Conservation (phyloP, 2,888 invertebrate species). For the Tridacna crocea region DNA sequence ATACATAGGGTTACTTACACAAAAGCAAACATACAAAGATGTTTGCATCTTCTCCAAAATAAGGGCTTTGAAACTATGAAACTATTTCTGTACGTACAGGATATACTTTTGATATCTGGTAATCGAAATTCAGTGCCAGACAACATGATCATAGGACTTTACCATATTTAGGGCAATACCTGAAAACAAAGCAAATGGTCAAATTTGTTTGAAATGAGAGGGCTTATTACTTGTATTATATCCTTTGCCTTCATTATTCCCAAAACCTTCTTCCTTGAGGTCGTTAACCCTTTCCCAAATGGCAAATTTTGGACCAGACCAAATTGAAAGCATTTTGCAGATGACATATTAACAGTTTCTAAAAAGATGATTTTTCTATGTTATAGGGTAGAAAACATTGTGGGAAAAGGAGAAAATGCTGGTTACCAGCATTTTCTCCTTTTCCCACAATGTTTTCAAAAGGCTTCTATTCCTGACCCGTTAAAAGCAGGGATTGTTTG, state of each 20-base stretch:
- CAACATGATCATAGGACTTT: neutral
- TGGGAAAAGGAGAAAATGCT: neutral
- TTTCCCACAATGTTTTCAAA: too few species aligned
- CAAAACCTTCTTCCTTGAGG: too few species aligned
- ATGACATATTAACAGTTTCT: too few species aligned
- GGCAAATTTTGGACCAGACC: too few species aligned
- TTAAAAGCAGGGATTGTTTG: too few species aligned
- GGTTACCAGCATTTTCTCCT: neutral
- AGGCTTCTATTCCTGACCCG: too few species aligned
- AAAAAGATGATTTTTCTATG: too few species aligned
- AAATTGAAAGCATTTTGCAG: too few species aligned
- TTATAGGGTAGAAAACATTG: conserved; percentile 2
- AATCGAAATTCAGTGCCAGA: neutral
- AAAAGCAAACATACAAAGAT: neutral
- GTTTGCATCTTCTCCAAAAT: neutral
- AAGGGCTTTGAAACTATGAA: neutral
- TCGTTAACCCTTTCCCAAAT: too few species aligned
- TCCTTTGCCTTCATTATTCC: too few species aligned
- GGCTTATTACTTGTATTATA: neutral
- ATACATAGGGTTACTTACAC: conserved; percentile 41
- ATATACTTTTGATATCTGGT: neutral
- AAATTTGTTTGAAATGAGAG: neutral
- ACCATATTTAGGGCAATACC: too few species aligned
- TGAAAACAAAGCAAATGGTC: neutral
- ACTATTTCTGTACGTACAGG: neutral